Conservation (phyloP, 1,140 invertebrate species). For the Patella vulgata region DNA sequence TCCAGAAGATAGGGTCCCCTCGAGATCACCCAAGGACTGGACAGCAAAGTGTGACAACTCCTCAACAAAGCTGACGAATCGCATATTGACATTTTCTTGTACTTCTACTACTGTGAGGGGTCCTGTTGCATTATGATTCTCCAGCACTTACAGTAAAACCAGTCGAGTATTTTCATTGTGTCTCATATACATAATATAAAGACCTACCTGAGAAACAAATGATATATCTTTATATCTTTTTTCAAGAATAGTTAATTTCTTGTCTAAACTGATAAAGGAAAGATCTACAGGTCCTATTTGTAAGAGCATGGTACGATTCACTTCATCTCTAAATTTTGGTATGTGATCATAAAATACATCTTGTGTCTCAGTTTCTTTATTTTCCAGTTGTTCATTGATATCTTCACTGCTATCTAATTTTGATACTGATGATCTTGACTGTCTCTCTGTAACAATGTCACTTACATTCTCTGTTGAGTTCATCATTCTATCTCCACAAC, state of each 20-base stretch:
- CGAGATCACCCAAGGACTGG: too few relatives aligned
- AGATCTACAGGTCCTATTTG: conserved; percentile 88
- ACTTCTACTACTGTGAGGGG: too few relatives aligned
- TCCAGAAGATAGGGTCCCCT: too few relatives aligned
- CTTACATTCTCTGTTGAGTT: conserved; percentile 33
- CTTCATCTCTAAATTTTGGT: conserved; percentile 42
- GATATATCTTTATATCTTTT: conserved; percentile 88
- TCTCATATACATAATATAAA: conserved; percentile 1
- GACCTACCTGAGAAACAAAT: conserved; percentile 82
- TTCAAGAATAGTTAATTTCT: conserved; percentile 87
- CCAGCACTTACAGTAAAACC: too few relatives aligned
- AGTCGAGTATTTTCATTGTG: too few relatives aligned
- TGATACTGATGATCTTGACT: conserved; percentile 5
- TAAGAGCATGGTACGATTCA: conserved; percentile 91
- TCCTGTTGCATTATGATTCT: too few relatives aligned
- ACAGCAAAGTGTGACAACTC: too few relatives aligned
- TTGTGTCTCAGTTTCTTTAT: neutral
- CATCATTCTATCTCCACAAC: conserved; percentile 18
- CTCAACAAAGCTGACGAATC: too few relatives aligned
- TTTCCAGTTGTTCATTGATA: neutral
- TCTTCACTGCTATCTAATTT: too few relatives aligned
- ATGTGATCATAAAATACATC: neutral
- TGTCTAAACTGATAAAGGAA: conserved; percentile 89
- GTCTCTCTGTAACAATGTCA: neutral
- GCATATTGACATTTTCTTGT: too few relatives aligned